Base-by-base conservation (phyloP, 2,888 invertebrate species). In the Palloptera scutellata region DNA sequence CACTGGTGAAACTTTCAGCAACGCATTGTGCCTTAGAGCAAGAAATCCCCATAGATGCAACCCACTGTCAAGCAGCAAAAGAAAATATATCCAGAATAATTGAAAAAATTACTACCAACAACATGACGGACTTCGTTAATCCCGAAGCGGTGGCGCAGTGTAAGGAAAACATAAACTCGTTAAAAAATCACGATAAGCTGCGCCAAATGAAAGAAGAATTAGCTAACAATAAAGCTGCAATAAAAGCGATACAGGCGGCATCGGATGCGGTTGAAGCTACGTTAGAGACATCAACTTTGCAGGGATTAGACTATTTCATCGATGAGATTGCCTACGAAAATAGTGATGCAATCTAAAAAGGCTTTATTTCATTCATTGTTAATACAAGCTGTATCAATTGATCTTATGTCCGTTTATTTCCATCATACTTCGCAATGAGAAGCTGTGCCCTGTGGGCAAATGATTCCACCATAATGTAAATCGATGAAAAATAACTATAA, bases 281-380 rank as follows among this genome's bases (percentile, higher is more conserved):
- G 1, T 51, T 84, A 2, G 80, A 84, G 64, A 65, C 72, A 8
- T 72, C 77, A 4, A 78, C 76, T 0, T 63, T 70, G 1, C 70
- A 76, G 43, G 75, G 77, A 1, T 69, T 84, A 51, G 76, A 82
- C 30, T 75, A 78, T 15, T 74, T 79, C 8, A 57, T 76, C 30
- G 59, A 66, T 0, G 77, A 75, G 3, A 54, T 81, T 30, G 64
- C 48, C 4, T 45, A 55, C 30, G 30, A 30, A 30, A 30, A 30
- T 2, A 30, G 6, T 30, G 30, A 30, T 30, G 6, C 6, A 2
- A 30, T 30, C 30, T 12, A 42, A 58, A n/a, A n/a, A n/a, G n/a
- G n/a, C n/a, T n/a, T n/a, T n/a, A n/a, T n/a, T n/a, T 45, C 48
- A 52, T 52, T 15, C 54, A n/a, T 15, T 58, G 45, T 61, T n/a